phyloP scores from a whole-genome alignment of 1,140 invertebrate species.

The Drosophila nigrodunni region DNA sequence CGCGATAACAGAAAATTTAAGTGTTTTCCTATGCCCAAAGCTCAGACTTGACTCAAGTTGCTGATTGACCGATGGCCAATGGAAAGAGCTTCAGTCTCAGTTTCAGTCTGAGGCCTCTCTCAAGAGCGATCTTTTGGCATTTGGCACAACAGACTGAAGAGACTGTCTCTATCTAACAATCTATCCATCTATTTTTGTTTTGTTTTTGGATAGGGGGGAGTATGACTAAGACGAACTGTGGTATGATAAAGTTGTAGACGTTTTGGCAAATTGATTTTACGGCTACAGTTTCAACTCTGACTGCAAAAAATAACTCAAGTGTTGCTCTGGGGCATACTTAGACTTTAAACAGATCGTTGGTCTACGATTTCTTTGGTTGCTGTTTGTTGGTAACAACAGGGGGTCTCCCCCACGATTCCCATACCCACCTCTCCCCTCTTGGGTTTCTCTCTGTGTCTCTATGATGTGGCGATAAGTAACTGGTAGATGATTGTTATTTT shows the following conservation, averaged over 20 bases:
- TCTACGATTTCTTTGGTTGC: slow-evolving; percentile 49
- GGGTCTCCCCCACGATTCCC: slow-evolving; percentile 5
- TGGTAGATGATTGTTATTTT: slow-evolving; percentile 81
- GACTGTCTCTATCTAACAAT: slow-evolving; percentile 11
- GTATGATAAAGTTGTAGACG: slow-evolving; percentile 79
- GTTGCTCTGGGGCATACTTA: slow-evolving; percentile 74
- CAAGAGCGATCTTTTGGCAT: slow-evolving; percentile 44
- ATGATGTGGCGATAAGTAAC: slow-evolving; percentile 73
- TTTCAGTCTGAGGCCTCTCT: neutral
- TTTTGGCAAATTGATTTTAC: slow-evolving; percentile 81
- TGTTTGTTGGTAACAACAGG: slow-evolving; percentile 6
- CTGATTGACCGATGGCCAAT: slow-evolving; percentile 61
- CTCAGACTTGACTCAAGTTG: slow-evolving; percentile 11
- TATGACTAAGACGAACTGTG: slow-evolving; percentile 42
- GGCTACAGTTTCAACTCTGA: slow-evolving; percentile 61
- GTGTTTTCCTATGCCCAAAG: slow-evolving; percentile 63
- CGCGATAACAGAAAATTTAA: slow-evolving; percentile 68
- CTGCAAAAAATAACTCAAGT: slow-evolving; percentile 74
- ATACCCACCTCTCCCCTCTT: neutral
- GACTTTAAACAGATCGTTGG: slow-evolving; percentile 81
- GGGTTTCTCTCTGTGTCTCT: slow-evolving; percentile 12
- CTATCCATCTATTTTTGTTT: slow-evolving; percentile 4
- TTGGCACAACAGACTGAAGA: slow-evolving; percentile 54
- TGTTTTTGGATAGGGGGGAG: neutral
- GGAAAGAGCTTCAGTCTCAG: slow-evolving; percentile 42